Percentiles rank a stretch among this genome's conserved stretches.
phyloP scores from a whole-genome alignment of 2,113 vertebrate species.

The Percopsis transmontana region DNA sequence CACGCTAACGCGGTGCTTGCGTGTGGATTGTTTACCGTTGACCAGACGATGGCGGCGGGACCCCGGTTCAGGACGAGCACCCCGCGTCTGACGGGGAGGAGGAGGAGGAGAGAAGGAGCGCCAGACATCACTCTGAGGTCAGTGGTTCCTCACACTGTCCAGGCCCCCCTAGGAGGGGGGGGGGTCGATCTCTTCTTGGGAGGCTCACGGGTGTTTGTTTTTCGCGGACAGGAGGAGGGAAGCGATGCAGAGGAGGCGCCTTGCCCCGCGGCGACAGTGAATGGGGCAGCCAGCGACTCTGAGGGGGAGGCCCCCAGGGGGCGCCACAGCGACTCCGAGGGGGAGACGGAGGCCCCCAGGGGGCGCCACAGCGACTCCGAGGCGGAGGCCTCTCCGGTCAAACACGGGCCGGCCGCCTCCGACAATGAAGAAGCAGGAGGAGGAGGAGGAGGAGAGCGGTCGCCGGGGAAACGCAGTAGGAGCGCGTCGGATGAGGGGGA shows the following conservation, averaged over 20 bases:
- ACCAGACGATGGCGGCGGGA: constrained; percentile 93
- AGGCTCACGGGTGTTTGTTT: not conserved
- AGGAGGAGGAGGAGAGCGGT: constrained; percentile 71
- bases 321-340: constrained; percentile 34
- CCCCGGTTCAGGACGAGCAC: constrained; percentile 95
- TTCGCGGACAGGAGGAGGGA: constrained; percentile 81
- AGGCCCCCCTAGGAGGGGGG: not conserved
- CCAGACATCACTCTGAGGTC: constrained; percentile 86
- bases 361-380: constrained; percentile 59
- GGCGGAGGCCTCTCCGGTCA: constrained; percentile 10
- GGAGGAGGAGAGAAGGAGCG: constrained; percentile 84
- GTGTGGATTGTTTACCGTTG: constrained; percentile 5
- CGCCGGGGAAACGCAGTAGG: constrained; percentile 37
- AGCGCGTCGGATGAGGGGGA: constrained; percentile 67
- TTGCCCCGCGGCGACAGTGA: constrained; percentile 30
- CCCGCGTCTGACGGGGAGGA: constrained; percentile 87
- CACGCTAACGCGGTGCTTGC: no score
- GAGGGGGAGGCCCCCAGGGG: constrained; percentile 55
- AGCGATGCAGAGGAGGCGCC: constrained; percentile 82
- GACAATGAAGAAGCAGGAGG: not conserved
- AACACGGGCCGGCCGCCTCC: not conserved
- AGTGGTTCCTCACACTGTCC: not conserved
- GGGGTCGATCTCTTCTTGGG: not conserved
- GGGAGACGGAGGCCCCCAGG: not conserved
- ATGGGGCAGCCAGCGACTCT: constrained; percentile 68